Base-by-base conservation (phyloP, 2,113 vertebrate species). In the Excalfactoria chinensis region DNA sequence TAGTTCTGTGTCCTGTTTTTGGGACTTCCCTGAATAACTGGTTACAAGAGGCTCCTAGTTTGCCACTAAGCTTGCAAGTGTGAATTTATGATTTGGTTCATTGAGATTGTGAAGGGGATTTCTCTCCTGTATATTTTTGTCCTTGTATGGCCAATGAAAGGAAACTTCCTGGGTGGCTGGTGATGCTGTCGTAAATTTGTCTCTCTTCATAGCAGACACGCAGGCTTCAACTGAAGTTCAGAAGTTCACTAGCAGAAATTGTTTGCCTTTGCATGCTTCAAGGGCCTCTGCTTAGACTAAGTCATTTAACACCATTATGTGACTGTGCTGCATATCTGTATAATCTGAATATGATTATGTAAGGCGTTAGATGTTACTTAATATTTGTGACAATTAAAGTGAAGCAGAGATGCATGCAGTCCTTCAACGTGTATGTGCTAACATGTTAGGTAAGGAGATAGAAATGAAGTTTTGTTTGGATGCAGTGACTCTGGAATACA, bases 211-310 rank as follows among this genome's bases (percentile, higher is more conserved):
- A 84, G 44, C 23, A 67, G 72, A 37, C 37, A 26, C 1, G 1
- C 12, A 25, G 51, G 37, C 56, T 67, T 84, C 34, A 41, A 7
- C 14, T 51, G 46, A 70, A 22, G 37, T 92, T 88, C 46, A 43
- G 4, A 90, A 90, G 46, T 74, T 90, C 46, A 51, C 51, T 90
- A 28, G 37, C 37, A 90, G 77, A 92, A 77, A 40, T 63, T 63
- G 44, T 80, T 91, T 93, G 55, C 62, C 12, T 83, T 69, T 64
- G 30, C 25, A 9, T 53, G 37, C 55, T 88, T 88, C 3, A 3
- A 67, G 64, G 23, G 25, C 16, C 28, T 56, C 44, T 56, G 0
- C 32, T 41, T 71, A 22, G 25, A 43, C 75, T 70, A 58, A 82
- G 53, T n/a, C 35, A 25, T 30, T 55, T 44, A 59, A 41, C 34